These are phyloP conservation scores for Rhinoderma darwinii DNA, from an alignment of 2,113 vertebrate genomes.

Conservation along the genomic window DNA sequence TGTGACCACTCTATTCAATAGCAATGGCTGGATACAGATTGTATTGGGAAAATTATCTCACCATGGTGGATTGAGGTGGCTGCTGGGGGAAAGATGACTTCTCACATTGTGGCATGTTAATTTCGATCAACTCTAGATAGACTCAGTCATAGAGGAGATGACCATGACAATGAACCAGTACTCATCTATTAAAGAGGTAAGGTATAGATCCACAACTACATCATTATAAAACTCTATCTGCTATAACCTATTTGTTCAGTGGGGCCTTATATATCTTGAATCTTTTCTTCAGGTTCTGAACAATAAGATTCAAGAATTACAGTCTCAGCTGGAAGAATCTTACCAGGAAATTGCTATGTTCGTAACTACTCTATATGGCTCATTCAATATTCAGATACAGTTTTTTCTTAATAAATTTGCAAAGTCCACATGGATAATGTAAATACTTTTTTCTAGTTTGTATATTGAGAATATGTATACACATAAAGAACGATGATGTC, in stretches of 20 bases:
- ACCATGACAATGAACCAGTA: not conserved
- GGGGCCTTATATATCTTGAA: not conserved
- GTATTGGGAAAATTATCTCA: no score
- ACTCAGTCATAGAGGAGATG: not conserved
- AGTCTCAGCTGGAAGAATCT: not conserved
- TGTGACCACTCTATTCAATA: no score
- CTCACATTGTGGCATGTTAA: not conserved
- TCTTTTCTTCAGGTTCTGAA: not conserved
- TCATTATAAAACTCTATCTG: not conserved
- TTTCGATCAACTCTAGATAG: not conserved
- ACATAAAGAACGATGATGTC: no score
- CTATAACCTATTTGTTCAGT: not conserved
- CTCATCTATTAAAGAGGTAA: not conserved
- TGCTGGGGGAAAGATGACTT: not conserved
- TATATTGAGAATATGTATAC: no score
- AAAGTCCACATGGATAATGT: no score
- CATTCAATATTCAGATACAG: not conserved
- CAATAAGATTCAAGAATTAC: not conserved
- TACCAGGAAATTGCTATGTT: not conserved
- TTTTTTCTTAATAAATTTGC: no score
- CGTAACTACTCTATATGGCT: not conserved
- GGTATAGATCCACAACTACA: not conserved
- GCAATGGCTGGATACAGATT: no score
- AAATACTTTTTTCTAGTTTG: no score
- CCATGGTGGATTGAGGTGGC: no score